Evolutionary conservation across 2,113 vertebrate genomes (phyloP), one percentile per base, ranked within the genome.

Genomic region (Phrynosoma blainvillii): DNA sequence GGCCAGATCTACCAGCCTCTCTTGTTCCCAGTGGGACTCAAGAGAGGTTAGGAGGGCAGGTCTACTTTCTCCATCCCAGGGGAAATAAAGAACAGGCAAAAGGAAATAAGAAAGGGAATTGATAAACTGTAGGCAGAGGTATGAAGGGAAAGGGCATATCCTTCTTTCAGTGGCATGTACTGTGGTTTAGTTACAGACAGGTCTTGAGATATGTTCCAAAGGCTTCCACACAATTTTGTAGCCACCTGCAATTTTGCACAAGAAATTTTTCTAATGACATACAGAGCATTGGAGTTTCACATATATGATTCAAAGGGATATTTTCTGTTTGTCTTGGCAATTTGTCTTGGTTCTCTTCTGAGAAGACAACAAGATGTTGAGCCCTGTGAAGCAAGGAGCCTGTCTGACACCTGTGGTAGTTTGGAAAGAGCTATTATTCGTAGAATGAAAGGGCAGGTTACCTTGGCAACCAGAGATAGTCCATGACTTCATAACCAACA

Each of bases 381-480:
- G 85, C 65, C 91, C 77, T 93, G 65, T 84, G 86, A 80, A 83
- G 89, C 56, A 90, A 93, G 82, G 85, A 89, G 42, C 62, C 93
- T 93, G 82, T 71, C 87, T 94, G 92, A 81, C 84, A 92, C 70
- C 80, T 89, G 77, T 88, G 89, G 82, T 91, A 70, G 93, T 92
- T 94, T 92, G 83, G 76, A 94, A 95, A 89, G 85, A 92, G 89
- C 52, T 54, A 77, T 62, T 5, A 0, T 89, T 92, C 90, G 87
- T 65, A 92, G 81, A 86, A 94, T 91, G 82, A 86, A 91, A 90
- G 71, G n/a, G 88, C 73, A 1, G 30, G 84, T 95, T 95, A 87
- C 92, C 90, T 85, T 96, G 86, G 91, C 80, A 95, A 95, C 91
- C 65, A 88, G 78, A 95, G 66, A 90, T 78, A 88, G 91, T 95